Percentiles rank a stretch among this genome's conserved stretches.
Evolutionary conservation across 2,113 vertebrate species (phyloP).

Genomic region (Carassius carassius): DNA sequence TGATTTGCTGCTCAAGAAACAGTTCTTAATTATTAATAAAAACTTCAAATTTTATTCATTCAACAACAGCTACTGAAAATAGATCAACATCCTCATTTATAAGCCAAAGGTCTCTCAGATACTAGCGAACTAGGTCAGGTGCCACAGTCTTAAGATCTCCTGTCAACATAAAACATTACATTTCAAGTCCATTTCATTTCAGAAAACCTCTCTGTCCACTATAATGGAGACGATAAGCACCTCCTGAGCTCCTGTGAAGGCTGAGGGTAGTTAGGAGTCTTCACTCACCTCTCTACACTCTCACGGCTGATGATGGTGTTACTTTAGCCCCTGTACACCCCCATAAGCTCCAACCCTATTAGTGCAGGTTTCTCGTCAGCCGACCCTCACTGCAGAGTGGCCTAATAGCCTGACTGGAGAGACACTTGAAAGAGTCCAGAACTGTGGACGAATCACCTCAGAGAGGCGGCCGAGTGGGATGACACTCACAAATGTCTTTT

Average conservation of each 20-base stretch:
- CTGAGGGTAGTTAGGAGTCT: constrained; percentile 28
- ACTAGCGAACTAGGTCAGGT: not conserved
- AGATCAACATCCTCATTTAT: not conserved
- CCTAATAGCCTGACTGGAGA: constrained; percentile 55
- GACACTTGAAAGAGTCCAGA: constrained; percentile 54
- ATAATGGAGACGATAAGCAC: constrained; percentile 35
- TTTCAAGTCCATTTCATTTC: constrained; percentile 30
- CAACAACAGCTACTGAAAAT: not conserved
- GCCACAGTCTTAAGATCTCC: constrained; percentile 11
- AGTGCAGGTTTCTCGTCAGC: constrained; percentile 44
- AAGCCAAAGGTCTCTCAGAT: constrained; percentile 4
- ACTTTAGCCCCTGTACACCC: constrained; percentile 4
- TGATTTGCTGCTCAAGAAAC: not conserved
- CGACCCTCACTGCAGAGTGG: constrained; percentile 46
- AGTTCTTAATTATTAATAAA: not conserved
- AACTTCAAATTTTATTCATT: not conserved
- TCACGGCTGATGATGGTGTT: constrained; percentile 22
- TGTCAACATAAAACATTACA: constrained; percentile 18
- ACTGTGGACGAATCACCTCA: constrained; percentile 58
- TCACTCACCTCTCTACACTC: constrained; percentile 17
- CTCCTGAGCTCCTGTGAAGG: constrained; percentile 13
- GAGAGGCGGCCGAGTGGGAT: constrained; percentile 14
- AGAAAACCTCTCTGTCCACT: constrained; percentile 12
- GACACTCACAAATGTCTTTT: constrained; percentile 40
- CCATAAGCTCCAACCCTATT: constrained; percentile 60